These are phyloP conservation scores for Enteromius afrohamiltoni DNA, from an alignment of 2,797 vertebrate genomes.

Conservation along the genomic window DNA sequence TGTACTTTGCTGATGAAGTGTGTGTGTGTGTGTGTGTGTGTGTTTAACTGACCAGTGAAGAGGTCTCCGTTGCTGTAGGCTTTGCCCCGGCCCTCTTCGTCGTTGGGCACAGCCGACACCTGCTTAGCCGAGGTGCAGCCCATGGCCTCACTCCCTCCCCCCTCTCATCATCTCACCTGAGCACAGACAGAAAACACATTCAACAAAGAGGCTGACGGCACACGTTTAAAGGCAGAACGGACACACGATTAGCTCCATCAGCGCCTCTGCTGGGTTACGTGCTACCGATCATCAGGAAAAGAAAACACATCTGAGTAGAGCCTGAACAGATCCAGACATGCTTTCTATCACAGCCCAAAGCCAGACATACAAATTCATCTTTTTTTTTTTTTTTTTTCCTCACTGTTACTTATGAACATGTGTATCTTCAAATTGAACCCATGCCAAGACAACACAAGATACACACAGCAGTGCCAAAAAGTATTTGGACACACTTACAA, in stretches of 20 bases:
- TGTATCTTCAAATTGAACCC: conserved; percentile 6
- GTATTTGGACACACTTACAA: conserved; percentile 6
- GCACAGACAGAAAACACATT: conserved; percentile 24
- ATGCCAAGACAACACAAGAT: neutral
- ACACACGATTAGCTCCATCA: conserved; percentile 3
- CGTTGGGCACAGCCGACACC: conserved; percentile 98
- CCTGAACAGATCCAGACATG: conserved; percentile 47
- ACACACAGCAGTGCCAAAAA: conserved; percentile 20
- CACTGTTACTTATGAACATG: conserved; percentile 11
- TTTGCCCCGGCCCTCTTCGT: conserved; percentile 97
- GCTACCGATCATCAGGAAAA: conserved; percentile 29
- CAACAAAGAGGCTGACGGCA: conserved; percentile 16
- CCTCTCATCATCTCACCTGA: conserved; percentile 78
- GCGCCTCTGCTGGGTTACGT: neutral
- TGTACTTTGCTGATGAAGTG: neutral
- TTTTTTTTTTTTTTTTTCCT: neutral
- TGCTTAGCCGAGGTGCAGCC: conserved; percentile 99
- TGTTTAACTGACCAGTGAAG: conserved; percentile 87
- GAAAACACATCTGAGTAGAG: conserved; percentile 47
- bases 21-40: too few species aligned
- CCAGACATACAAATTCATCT: conserved; percentile 16
- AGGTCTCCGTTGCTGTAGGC: conserved; percentile 98
- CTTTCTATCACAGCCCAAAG: conserved; percentile 36
- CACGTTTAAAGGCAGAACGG: neutral
- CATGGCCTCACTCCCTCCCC: conserved; percentile 90